Evolutionary conservation across 2,797 vertebrate species (phyloP).

Genomic region (Staurois parvus): DNA sequence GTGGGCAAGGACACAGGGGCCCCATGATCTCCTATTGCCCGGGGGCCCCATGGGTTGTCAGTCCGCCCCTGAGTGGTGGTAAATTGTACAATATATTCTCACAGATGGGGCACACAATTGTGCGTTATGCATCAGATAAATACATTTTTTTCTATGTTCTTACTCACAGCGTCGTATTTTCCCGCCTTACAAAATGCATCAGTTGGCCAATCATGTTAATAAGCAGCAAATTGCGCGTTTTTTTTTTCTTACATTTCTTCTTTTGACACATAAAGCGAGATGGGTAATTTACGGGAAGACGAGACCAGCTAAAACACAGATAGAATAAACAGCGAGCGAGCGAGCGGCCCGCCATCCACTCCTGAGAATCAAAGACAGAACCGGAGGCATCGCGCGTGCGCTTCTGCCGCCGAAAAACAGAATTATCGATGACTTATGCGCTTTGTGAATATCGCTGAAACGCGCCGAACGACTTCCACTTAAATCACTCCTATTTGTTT

Average conservation of each 20-base stretch:
- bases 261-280: conserved; percentile 17
- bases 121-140: background rate
- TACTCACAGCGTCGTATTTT: background rate
- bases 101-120: background rate
- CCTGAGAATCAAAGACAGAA: conserved; percentile 6
- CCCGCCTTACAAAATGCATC: background rate
- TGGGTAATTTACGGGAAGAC: background rate
- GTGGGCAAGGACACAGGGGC: no score
- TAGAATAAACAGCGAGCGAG: background rate
- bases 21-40: no score
- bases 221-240: conserved; percentile 22
- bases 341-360: background rate
- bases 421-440: conserved; percentile 45
- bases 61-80: no score
- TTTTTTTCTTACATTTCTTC: background rate
- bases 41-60: no score
- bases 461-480: conserved; percentile 18
- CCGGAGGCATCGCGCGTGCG: background rate
- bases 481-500: conserved; percentile 49
- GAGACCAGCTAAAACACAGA: conserved; percentile 8
- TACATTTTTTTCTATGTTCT: conserved; percentile 27
- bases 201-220: background rate
- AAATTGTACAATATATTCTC: background rate
- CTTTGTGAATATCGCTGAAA: conserved; percentile 34
- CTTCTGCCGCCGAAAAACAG: conserved; percentile 7